Percentiles rank a stretch among this genome's conserved stretches.
phyloP scores from a whole-genome alignment of 2,797 vertebrate genomes.

The Psittacula derbiana region DNA sequence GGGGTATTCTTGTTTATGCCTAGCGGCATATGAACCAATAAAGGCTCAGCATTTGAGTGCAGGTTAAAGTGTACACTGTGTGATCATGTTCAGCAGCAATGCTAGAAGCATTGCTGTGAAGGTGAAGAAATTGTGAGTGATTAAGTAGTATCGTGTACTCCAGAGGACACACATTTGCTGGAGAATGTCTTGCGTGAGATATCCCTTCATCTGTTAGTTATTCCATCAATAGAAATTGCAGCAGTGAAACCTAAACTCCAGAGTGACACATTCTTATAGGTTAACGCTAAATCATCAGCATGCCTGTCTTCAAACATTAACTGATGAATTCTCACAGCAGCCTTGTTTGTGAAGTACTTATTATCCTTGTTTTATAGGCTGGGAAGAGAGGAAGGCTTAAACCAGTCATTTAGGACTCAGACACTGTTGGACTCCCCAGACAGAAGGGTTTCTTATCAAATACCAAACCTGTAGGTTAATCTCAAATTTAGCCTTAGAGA shows the following conservation, averaged over 20 bases:
- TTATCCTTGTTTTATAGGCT: background rate
- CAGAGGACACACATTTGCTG: background rate
- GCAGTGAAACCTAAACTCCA: background rate
- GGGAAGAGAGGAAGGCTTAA: background rate
- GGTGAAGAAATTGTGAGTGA: background rate
- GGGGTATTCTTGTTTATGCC: background rate
- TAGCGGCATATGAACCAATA: rapidly evolving
- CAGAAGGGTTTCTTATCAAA: background rate
- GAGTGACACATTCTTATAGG: background rate
- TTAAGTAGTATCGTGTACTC: background rate
- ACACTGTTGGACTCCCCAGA: background rate
- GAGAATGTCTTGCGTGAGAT: rapidly evolving
- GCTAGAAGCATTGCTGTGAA: background rate
- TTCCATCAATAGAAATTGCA: background rate
- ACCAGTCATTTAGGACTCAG: background rate
- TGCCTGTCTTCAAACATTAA: background rate
- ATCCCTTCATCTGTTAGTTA: background rate
- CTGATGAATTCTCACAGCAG: background rate
- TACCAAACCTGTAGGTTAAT: background rate
- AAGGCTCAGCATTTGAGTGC: background rate
- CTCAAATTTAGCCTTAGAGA: background rate
- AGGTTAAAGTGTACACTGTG: background rate
- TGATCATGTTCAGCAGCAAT: background rate
- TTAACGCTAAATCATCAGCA: background rate
- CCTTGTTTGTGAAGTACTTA: background rate